Evolutionary conservation across 2,888 invertebrate genomes (phyloP), one percentile per base, ranked within the genome.

Genomic region (Leucoptera coffeella): DNA sequence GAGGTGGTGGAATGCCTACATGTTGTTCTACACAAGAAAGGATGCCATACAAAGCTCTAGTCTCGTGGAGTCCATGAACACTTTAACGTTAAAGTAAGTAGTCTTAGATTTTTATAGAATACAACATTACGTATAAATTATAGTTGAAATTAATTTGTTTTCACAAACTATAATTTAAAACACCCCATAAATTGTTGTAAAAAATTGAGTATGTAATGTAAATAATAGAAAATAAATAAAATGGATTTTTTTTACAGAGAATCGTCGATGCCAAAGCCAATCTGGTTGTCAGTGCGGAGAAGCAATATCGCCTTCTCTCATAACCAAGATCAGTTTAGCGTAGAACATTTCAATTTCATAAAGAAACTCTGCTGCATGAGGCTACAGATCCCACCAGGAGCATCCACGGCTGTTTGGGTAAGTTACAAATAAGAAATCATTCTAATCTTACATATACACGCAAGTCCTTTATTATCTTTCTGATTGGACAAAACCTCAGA

Each of bases 1-100:
- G 51, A 74, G 95, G 38, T 96, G 96, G 95, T 97, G 96, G 96
- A 97, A 96, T 64, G 97, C 96, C 0, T 97, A 97, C 51, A 95
- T 97, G 83, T 69, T 97, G 33, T 93, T 96, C 59, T 97, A 96
- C 57, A 95, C 96, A 25, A 77, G 93, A 43, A 78, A 83, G 41
- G 94, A 92, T 52, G 73, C 75, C 12, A 69, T 69, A 35, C 61
- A 71, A 33, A 56, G 59, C 3, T 46, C 50, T 19, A 48, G 42
- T 32, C 42, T 69, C 13, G 64, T 60, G 41, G 46, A 57, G 30
- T 45, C 54, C 2, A 48, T 72, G 49, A 56, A 50, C 34, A 56
- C 49, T 31, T 40, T 72, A 44, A 58, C 59, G 9, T 46, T 69
- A 34, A 71, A 65, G 71, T 71, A 41, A 50, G 62, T 54, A 14